Evolutionary conservation across 1,140 invertebrate species (phyloP), one percentile per base, ranked within the genome.

Genomic region (Bombus sylvicola): DNA sequence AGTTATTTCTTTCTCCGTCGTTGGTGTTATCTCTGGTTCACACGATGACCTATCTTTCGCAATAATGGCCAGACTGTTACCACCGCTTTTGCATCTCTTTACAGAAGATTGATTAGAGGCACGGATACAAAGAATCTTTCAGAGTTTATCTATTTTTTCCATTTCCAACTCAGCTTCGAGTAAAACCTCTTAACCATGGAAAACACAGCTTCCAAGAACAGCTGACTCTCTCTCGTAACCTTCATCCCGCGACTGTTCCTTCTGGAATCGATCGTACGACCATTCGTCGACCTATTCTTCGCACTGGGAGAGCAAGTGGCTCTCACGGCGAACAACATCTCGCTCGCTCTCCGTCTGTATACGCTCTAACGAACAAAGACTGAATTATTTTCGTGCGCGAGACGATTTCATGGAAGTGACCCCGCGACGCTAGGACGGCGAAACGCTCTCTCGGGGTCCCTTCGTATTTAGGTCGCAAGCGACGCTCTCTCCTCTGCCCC

Each of bases 381-480:
- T 62, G 13, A 53, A 89, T 87, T 92, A 92, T 92, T 92, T 92
- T 87, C 39, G 90, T 85, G 84, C 34, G 53, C 37, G 39, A 13
- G 25, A 28, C n/a, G 71, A 47, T 85, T 92, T 91, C 91, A 92
- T 91, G 90, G 91, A 92, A 92, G 75, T 83, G 89, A 88, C 87
- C 87, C 85, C 79, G 86, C 80, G 71, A 15, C 10, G 53, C 25
- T 31, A 57, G n/a, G 25, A 59, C 53, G 57, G 37, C 8, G 62
- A 68, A 74, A 43, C 84, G 28, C 87, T 64, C 39, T 71, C 73
- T 82, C 77, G 84, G 47, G 69, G 53, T 88, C 83, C 91, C 89
- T 89, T 89, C 89, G 83, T 92, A 92, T 92, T 92, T 92, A 87
- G 91, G 91, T 92, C 91, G 91, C 91, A 86, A 80, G 66, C 86